Percentiles rank a stretch among this genome's conserved stretches.
Evolutionary conservation across 2,888 invertebrate genomes (phyloP).

Genomic region (Hipparchia semele): DNA sequence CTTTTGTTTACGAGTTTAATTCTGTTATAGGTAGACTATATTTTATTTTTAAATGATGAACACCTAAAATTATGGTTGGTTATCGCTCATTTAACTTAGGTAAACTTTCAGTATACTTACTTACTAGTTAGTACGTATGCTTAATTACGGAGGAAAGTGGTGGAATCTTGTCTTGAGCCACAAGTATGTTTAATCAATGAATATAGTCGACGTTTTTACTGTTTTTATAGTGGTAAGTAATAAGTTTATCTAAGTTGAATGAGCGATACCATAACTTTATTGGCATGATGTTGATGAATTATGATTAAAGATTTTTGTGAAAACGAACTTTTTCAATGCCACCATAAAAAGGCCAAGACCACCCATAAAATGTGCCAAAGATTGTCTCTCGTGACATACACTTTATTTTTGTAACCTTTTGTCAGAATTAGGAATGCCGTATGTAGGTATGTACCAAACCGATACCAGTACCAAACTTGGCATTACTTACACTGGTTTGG

Average conservation of each 20-base stretch:
- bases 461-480: constrained; percentile 16
- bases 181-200: too few species aligned
- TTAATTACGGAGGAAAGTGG: too few species aligned
- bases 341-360: constrained; percentile 43
- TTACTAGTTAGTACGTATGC: too few species aligned
- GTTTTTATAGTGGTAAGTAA: too few species aligned
- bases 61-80: background rate
- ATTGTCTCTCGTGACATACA: constrained; percentile 40
- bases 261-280: too few species aligned
- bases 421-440: constrained; percentile 36
- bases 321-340: constrained; percentile 41
- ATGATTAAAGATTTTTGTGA: background rate
- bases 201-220: too few species aligned
- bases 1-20: constrained; percentile 31
- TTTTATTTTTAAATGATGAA: background rate
- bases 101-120: background rate
- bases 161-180: too few species aligned
- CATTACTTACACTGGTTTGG: background rate
- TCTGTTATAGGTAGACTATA: background rate
- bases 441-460: background rate
- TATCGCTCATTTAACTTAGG: background rate
- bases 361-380: constrained; percentile 44
- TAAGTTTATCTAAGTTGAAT: too few species aligned
- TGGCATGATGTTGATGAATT: background rate
- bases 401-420: constrained; percentile 41